Conservation (phyloP, 2,797 vertebrate species). For the Cynopterus sphinx region DNA sequence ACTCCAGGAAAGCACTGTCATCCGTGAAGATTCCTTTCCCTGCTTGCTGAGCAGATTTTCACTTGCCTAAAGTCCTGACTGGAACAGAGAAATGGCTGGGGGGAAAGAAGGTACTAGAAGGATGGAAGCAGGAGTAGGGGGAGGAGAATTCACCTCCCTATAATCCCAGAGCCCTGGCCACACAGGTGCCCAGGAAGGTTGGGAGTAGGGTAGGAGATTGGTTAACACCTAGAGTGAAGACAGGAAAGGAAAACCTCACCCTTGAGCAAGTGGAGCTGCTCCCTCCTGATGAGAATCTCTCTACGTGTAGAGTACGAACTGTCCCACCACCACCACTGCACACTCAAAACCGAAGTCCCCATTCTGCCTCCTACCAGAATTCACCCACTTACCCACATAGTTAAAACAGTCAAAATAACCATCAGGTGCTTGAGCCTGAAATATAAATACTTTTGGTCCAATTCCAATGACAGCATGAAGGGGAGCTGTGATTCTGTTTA, state of each 20-base stretch:
- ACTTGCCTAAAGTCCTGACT: neutral
- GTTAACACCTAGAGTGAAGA: neutral
- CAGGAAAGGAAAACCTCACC: neutral
- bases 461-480: neutral
- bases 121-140: neutral
- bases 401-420: neutral
- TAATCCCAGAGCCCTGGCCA: neutral
- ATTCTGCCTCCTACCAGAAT: neutral
- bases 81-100: neutral
- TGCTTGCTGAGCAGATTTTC: neutral
- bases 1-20: neutral
- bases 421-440: neutral
- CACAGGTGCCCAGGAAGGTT: neutral
- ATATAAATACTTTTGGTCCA: neutral
- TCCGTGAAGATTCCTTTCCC: neutral
- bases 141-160: neutral
- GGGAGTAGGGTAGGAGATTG: accelerated
- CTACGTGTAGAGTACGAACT: accelerated
- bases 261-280: neutral
- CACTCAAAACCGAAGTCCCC: neutral
- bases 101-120: neutral
- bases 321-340: neutral
- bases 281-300: neutral
- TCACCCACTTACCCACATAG: neutral
- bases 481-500: neutral